These are phyloP conservation scores for Pseudanteris insignis DNA, from an alignment of 2,888 invertebrate species.

Conservation along the genomic window DNA sequence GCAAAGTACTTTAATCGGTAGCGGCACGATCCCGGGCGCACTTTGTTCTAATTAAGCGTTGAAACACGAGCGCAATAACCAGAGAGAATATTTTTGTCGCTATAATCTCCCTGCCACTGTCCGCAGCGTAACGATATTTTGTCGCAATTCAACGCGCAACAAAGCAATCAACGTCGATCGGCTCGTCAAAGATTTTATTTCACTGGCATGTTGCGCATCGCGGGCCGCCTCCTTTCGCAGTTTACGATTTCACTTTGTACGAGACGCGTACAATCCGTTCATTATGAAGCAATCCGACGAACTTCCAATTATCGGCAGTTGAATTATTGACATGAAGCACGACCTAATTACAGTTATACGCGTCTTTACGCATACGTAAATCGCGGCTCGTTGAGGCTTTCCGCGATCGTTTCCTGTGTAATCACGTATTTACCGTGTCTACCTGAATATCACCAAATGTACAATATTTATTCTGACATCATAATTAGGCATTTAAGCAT, in stretches of 20 bases:
- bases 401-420: constrained; percentile 5
- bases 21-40: no score
- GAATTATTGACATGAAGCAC: constrained; percentile 35
- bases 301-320: constrained; percentile 33
- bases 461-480: no score
- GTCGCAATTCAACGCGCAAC: constrained; percentile 14
- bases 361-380: constrained; percentile 36
- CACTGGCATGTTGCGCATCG: background rate
- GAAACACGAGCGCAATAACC: no score
- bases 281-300: constrained; percentile 24
- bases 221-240: constrained; percentile 7
- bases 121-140: constrained; percentile 11
- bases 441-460: no score
- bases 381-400: constrained; percentile 3
- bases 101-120: constrained; percentile 10
- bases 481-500: no score
- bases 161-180: constrained; percentile 24
- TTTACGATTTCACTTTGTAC: constrained; percentile 16
- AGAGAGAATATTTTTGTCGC: constrained; percentile 13
- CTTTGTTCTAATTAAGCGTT: no score
- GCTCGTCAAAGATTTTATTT: constrained; percentile 13
- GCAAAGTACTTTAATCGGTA: no score
- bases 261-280: constrained; percentile 21
- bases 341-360: constrained; percentile 36
- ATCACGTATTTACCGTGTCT: constrained; percentile 19